Evolutionary conservation across 2,888 invertebrate species (phyloP), one percentile per base, ranked within the genome.

Genomic region (Melolontha melolontha): DNA sequence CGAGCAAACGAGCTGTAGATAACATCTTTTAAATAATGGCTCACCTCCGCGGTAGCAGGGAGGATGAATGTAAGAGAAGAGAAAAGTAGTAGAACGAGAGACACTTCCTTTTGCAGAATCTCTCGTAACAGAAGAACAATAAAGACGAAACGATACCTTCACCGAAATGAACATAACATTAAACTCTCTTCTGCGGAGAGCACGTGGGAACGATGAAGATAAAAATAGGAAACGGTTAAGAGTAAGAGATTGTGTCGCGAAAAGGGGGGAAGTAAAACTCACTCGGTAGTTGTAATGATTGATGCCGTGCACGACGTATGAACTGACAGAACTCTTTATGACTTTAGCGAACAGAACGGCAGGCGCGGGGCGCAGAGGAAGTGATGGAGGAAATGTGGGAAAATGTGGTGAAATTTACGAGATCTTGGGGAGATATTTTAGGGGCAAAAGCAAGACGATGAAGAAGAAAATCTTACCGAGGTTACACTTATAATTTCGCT

Each of bases 261-360:
- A 71, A 70, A 67, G 74, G 71, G 73, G 70, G 72, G 71, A 12
- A 11, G 40, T 16, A 22, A 39, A 54, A 16, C 54, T 47, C 59
- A 34, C 10, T 47, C 34, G 11, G 47, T 42, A 34, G 34, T 34
- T 34, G 59, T 70, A 74, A 75, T 75, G 75, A 75, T 75, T 73
- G 75, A 75, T 75, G 74, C 71, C 69, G 72, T 70, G 71, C 72
- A 68, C 70, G 73, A 74, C 73, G 71, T 67, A 71, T 69, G 72
- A 74, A 73, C 71, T 68, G 71, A 70, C 70, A 65, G 71, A 74
- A 66, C 70, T 74, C 71, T 70, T 72, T 71, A 72, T 70, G 72
- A 73, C 71, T 73, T 68, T 49, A 59, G 57, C 49, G 67, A 67
- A 67, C 54, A 57, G 59, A 66, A 64, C 39, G 59, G 47, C 6